Percentiles rank a stretch among this genome's conserved stretches.
phyloP scores from a whole-genome alignment of 1,140 invertebrate genomes.

The Temnothorax curvispinosus region DNA sequence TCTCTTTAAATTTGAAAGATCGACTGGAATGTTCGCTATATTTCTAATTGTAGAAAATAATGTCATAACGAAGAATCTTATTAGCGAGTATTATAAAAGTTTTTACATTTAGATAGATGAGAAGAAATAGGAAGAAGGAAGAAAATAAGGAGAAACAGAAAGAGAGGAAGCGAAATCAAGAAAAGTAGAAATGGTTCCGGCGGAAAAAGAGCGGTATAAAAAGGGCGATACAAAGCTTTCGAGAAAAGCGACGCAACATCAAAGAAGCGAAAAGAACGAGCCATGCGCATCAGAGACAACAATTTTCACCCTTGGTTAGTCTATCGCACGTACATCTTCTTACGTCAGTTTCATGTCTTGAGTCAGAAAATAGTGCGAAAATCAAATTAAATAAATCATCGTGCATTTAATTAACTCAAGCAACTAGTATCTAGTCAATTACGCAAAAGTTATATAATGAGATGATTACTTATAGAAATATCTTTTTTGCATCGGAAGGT shows the following conservation, averaged over 20 bases:
- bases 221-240: neutral
- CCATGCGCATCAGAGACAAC: constrained; percentile 52
- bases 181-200: neutral
- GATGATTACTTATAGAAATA: neutral
- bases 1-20: neutral
- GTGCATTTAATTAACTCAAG: constrained; percentile 7
- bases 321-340: constrained; percentile 20
- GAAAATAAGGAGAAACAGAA: constrained; percentile 9
- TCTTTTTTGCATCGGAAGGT: neutral
- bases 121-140: constrained; percentile 24
- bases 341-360: constrained; percentile 6
- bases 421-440: neutral
- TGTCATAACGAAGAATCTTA: neutral
- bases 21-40: neutral
- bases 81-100: constrained; percentile 3
- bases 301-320: constrained; percentile 70
- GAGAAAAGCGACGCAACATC: constrained; percentile 54
- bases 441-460: neutral
- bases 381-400: neutral
- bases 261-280: constrained; percentile 70
- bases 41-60: neutral
- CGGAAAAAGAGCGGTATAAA: constrained; percentile 27
- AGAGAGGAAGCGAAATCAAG: neutral
- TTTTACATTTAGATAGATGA: neutral
- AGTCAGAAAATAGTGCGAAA: neutral